These are phyloP conservation scores for Cheilosia vulpina DNA, from an alignment of 2,888 invertebrate species.

Conservation along the genomic window DNA sequence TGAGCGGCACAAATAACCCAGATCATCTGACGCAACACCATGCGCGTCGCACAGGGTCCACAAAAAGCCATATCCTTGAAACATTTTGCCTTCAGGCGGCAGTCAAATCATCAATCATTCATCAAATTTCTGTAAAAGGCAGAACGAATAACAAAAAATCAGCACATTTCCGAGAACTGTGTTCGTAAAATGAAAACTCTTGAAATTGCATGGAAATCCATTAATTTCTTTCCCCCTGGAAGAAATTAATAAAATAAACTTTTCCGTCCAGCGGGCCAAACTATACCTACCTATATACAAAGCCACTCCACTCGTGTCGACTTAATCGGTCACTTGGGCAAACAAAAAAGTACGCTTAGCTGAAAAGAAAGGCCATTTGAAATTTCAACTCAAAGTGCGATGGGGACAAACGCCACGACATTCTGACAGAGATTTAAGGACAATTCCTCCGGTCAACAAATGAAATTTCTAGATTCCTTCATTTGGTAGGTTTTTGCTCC, in stretches of 20 bases:
- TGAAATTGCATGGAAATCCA: slow-evolving; percentile 61
- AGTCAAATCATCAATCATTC: slow-evolving; percentile 68
- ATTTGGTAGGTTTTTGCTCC: slow-evolving; percentile 5
- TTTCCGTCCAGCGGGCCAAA: background rate
- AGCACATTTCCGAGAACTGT: slow-evolving; percentile 45
- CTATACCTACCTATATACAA: slow-evolving; percentile 17
- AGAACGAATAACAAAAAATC: background rate
- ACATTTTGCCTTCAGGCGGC: slow-evolving; percentile 23
- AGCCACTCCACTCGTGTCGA: slow-evolving; percentile 28
- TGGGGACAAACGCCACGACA: background rate
- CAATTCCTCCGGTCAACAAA: slow-evolving; percentile 52
- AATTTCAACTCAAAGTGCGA: slow-evolving; percentile 12
- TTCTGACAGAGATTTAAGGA: slow-evolving; percentile 44
- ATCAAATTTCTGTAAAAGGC: slow-evolving; percentile 52
- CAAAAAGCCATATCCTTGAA: slow-evolving; percentile 30
- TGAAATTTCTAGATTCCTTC: slow-evolving; percentile 48
- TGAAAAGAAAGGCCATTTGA: slow-evolving; percentile 17
- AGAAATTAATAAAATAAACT: slow-evolving; percentile 71
- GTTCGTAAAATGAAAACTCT: slow-evolving; percentile 44
- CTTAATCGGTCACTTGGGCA: slow-evolving; percentile 67
- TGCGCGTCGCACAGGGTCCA: background rate
- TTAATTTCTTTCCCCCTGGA: slow-evolving; percentile 55
- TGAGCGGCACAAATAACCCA: slow-evolving; percentile 52
- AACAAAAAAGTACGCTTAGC: slow-evolving; percentile 62
- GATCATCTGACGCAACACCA: slow-evolving; percentile 21